Evolutionary conservation across 2,888 invertebrate genomes (phyloP).

Genomic region (Sinotaia quadrata): DNA sequence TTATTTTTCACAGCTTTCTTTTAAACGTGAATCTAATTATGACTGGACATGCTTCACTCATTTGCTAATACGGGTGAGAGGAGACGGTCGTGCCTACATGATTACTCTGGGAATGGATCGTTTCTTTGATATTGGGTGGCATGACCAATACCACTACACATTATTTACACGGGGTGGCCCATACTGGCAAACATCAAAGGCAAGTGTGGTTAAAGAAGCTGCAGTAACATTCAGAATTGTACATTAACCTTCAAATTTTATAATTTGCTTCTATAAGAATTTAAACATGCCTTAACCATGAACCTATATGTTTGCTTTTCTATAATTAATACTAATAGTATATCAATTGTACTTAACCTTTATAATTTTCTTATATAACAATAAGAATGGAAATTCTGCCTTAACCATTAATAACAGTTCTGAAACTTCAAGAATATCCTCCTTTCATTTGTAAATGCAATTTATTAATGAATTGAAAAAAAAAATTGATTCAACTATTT

Average conservation of each 20-base stretch:
- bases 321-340: no score
- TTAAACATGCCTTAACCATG: no score
- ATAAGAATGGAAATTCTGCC: not conserved
- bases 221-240: no score
- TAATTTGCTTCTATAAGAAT: no score
- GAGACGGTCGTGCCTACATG: conserved; percentile 93
- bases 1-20: conserved; percentile 81
- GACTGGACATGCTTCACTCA: conserved; percentile 86
- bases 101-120: conserved; percentile 78
- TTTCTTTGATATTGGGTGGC: conserved; percentile 88
- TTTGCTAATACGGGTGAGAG: conserved; percentile 85
- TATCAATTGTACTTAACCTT: no score
- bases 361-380: no score
- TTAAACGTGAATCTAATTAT: conserved; percentile 80
- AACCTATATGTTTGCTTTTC: no score
- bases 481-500: conserved; percentile 62
- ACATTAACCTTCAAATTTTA: no score
- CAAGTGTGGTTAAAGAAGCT: conserved; percentile 71
- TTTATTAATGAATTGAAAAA: no score
- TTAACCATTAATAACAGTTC: no score
- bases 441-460: no score
- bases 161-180: conserved; percentile 97
- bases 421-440: no score
- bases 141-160: conserved; percentile 88
- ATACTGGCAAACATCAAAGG: conserved; percentile 95